A percentile compares a stretch with the other conserved stretches of the same genome.
phyloP scores from a whole-genome alignment of 2,888 invertebrate genomes.

The Automeris io region DNA sequence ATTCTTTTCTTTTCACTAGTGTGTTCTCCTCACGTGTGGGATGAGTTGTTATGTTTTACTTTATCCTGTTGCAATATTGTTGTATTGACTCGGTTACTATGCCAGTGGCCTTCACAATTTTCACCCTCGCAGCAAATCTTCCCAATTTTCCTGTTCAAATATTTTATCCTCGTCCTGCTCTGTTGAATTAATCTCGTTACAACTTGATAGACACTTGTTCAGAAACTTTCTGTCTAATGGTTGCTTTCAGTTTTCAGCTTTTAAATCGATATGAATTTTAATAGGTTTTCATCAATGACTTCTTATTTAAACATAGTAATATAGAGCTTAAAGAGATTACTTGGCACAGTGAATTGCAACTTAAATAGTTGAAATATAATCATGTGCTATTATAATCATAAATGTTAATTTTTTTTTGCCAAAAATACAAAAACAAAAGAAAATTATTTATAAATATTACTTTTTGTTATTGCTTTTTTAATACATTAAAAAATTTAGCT shows the following conservation, averaged over 20 bases:
- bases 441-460: neutral
- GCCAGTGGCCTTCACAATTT: constrained; percentile 34
- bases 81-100: constrained; percentile 32
- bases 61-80: constrained; percentile 37
- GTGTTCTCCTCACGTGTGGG: constrained; percentile 6
- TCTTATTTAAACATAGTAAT: no score
- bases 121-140: constrained; percentile 32
- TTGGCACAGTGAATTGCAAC: no score
- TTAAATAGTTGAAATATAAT: no score
- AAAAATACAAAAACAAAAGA: no score
- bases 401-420: no score
- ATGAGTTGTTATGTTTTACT: constrained; percentile 27
- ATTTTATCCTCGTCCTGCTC: constrained; percentile 38
- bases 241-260: neutral
- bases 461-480: neutral
- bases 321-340: no score
- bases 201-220: constrained; percentile 29
- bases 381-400: no score
- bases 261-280: neutral
- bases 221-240: constrained; percentile 21
- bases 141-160: constrained; percentile 46
- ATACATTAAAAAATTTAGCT: no score
- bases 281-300: neutral
- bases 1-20: constrained; percentile 4
- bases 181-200: constrained; percentile 43